Evolutionary conservation across 2,113 vertebrate genomes (phyloP).

Genomic region (Sebastes fasciatus): DNA sequence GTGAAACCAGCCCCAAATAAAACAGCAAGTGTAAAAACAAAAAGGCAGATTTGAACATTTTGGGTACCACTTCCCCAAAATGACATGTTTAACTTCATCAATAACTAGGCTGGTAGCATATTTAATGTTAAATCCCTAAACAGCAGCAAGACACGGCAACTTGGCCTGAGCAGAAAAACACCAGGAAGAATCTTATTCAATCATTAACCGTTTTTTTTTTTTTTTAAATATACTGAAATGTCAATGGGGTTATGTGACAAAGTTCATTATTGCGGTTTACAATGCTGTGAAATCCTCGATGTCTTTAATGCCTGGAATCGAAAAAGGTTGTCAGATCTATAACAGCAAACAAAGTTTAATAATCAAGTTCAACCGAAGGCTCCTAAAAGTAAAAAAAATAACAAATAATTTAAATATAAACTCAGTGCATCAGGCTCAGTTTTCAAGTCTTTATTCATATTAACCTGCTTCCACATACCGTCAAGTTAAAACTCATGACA

Average conservation of each 20-base stretch:
- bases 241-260: neutral
- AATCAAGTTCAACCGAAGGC: neutral
- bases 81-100: neutral
- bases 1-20: neutral
- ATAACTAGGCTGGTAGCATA: neutral
- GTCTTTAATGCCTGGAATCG: neutral
- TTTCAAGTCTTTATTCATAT: slow-evolving; percentile 11
- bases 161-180: neutral
- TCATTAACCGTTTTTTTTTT: neutral
- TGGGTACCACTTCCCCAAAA: neutral
- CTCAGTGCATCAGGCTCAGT: slow-evolving; percentile 47
- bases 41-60: slow-evolving; percentile 7
- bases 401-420: slow-evolving; percentile 13
- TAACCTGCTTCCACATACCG: neutral
- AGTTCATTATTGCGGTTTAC: slow-evolving; percentile 1
- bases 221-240: neutral
- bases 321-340: neutral
- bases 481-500: neutral
- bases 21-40: slow-evolving; percentile 1
- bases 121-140: slow-evolving; percentile 1
- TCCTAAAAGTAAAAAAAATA: neutral
- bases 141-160: slow-evolving; percentile 17
- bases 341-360: neutral
- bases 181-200: neutral
- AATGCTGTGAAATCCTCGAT: neutral